phyloP scores from a whole-genome alignment of 2,888 invertebrate genomes.

The Sympetrum striolatum region DNA sequence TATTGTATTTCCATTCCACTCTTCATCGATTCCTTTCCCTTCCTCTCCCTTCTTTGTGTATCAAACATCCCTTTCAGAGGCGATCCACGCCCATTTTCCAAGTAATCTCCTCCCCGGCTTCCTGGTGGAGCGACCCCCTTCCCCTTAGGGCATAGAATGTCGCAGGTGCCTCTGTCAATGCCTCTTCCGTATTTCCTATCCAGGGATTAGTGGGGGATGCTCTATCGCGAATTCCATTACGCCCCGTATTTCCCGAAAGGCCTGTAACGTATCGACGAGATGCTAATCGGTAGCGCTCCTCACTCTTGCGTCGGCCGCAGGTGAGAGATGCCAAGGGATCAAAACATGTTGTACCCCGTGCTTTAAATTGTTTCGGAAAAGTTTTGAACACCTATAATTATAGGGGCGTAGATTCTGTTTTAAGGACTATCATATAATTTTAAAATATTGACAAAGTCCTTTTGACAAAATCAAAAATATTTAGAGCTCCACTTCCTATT shows the following conservation, averaged over 20 bases:
- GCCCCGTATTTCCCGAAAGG: neutral
- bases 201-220: neutral
- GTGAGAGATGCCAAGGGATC: neutral
- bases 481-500: too few relatives aligned
- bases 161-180: neutral
- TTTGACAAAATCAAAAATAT: too few relatives aligned
- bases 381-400: too few relatives aligned
- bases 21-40: neutral
- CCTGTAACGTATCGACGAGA: slow-evolving; percentile 6
- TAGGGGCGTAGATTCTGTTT: too few relatives aligned
- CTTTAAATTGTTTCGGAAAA: too few relatives aligned
- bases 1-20: neutral
- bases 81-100: neutral
- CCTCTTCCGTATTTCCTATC: neutral
- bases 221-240: neutral
- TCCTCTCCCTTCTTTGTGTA: neutral
- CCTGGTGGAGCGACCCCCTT: neutral
- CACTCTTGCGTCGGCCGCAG: neutral
- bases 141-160: neutral
- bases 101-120: neutral
- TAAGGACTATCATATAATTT: too few relatives aligned
- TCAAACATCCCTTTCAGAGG: neutral
- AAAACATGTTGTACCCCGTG: too few relatives aligned
- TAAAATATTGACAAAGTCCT: too few relatives aligned
- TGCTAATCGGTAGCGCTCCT: slow-evolving; percentile 7